Percentiles rank a stretch among this genome's conserved stretches.
phyloP scores from a whole-genome alignment of 1,140 invertebrate species.

The Tyrophagus putrescentiae region DNA sequence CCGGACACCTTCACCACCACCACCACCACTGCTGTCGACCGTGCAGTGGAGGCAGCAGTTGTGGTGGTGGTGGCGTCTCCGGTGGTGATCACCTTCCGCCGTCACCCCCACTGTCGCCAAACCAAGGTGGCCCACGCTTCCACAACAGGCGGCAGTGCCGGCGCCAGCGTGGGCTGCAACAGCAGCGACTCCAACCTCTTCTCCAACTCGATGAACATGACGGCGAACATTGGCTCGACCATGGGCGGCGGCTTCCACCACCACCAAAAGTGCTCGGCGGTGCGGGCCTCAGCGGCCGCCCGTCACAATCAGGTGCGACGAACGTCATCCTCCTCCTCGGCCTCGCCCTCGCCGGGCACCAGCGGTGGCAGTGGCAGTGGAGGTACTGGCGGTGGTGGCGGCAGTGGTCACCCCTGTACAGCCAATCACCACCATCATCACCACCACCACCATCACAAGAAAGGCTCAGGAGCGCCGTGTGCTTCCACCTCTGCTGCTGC shows the following conservation, averaged over 20 bases:
- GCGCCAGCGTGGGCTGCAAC: too few species aligned
- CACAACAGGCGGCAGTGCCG: too few species aligned
- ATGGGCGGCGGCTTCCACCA: neutral
- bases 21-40: neutral
- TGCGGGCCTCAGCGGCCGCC: neutral
- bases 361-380: too few species aligned
- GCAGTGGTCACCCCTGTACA: neutral
- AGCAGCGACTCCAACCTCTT: neutral
- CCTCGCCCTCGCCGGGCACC: neutral
- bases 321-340: neutral
- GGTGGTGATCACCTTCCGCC: neutral
- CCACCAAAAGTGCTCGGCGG: neutral
- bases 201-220: neutral
- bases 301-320: slow-evolving; percentile 6
- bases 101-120: neutral
- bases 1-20: neutral
- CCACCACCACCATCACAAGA: neutral
- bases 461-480: neutral
- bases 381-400: too few species aligned
- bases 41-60: neutral
- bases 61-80: neutral
- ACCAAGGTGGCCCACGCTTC: too few species aligned
- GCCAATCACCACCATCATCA: slow-evolving; percentile 8
- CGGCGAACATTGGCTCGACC: neutral
- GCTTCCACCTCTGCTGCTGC: neutral